Base-by-base conservation (phyloP, 2,797 vertebrate species). In the Sebastes steindachneri region DNA sequence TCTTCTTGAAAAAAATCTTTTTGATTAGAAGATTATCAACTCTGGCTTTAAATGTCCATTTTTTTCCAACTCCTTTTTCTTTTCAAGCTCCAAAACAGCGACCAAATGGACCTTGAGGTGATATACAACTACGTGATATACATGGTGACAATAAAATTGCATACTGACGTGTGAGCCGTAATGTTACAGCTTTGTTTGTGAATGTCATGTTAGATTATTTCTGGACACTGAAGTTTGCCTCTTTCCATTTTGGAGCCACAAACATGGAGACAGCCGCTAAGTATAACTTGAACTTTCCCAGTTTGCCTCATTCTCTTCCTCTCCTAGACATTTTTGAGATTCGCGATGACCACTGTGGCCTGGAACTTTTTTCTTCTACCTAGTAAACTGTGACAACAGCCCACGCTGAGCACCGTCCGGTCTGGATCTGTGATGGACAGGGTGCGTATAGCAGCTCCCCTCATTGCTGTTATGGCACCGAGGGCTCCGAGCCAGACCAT, bases 401-500 rank as follows among this genome's bases (percentile, higher is more conserved):
- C 81, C 80, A 74, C 15, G 10, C 74, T 10, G 70, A 58, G 33
- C 72, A 82, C 60, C 70, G 35, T 75, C 73, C 75, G 25, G 80
- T 54, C 89, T 80, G 77, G 84, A 80, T 91, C 86, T 90, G 71
- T 85, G 93, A 91, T 88, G 92, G 91, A 90, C 82, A 82, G 89
- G 85, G 87, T 82, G 82, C 74, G 86, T 69, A 37, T 37, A 88
- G 89, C 86, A 87, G 89, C 90, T 92, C 86, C 78, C 85, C 87
- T 94, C 91, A 92, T 93, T 90, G 93, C 93, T 86, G 91, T 94
- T 95, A 95, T 94, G 89, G 94, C 92, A 86, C 83, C 89, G 82
- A 91, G 88, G 95, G 95, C 94, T 91, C 79, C 0, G 77, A 92
- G 95, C 95, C 96, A 96, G 92, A 92, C 83, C 86, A 91, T 93